A percentile compares a stretch with the other conserved stretches of the same genome.
These are phyloP conservation scores for Pempheris klunzingeri DNA, from an alignment of 2,797 vertebrate genomes.

Conservation along the genomic window DNA sequence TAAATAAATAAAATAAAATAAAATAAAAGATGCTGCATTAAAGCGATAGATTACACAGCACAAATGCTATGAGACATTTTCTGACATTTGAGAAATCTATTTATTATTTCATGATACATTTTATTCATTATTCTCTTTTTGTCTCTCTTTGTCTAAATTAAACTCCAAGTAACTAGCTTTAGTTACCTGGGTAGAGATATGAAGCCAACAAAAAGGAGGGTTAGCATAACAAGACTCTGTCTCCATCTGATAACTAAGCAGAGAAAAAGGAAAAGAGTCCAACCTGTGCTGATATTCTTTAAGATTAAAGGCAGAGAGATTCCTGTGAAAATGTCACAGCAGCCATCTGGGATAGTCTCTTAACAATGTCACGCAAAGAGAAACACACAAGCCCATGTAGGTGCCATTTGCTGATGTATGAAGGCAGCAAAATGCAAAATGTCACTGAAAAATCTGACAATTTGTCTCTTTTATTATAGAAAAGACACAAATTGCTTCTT, in stretches of 20 bases:
- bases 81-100: too few species aligned
- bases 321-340: constrained; percentile 17
- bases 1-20: too few species aligned
- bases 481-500: background rate
- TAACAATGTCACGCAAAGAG: background rate
- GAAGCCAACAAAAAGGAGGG: background rate
- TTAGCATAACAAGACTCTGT: background rate
- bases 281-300: background rate
- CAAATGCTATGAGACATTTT: too few species aligned
- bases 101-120: too few species aligned
- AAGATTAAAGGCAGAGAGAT: background rate
- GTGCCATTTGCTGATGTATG: background rate
- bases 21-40: too few species aligned
- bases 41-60: too few species aligned
- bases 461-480: background rate
- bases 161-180: too few species aligned
- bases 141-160: too few species aligned
- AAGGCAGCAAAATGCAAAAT: background rate
- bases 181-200: background rate
- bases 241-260: too few species aligned
- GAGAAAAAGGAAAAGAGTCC: background rate
- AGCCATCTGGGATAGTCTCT: constrained; percentile 10
- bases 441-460: background rate
- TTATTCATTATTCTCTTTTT: too few species aligned
- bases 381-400: background rate